Conservation (phyloP, 2,797 vertebrate genomes). For the Scarus forsteni region DNA sequence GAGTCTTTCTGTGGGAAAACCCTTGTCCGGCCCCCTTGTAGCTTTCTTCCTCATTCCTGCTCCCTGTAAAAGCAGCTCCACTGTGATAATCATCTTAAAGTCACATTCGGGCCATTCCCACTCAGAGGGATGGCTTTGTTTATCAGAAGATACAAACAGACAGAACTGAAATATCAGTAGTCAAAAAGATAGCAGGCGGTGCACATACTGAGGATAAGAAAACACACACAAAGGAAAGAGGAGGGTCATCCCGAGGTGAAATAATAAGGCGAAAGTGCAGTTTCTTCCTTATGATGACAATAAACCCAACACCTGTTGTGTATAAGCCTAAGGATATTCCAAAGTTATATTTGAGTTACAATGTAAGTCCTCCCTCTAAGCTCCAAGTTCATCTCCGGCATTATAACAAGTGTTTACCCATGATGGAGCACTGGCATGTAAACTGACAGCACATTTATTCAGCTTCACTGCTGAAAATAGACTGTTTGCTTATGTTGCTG, state of each 20-base stretch:
- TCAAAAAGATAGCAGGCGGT: background rate
- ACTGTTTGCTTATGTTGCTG: constrained; percentile 37
- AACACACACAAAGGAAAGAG: constrained; percentile 5
- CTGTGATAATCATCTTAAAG: constrained; percentile 65
- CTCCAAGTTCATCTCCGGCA: background rate
- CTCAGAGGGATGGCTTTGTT: constrained; percentile 66
- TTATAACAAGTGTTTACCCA: constrained; percentile 30
- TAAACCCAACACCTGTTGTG: constrained; percentile 2
- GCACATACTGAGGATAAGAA: constrained; percentile 10
- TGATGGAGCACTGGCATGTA: constrained; percentile 29
- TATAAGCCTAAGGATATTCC: background rate
- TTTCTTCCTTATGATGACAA: background rate
- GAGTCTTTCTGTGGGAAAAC: constrained; percentile 63
- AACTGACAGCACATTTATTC: constrained; percentile 41
- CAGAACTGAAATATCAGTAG: constrained; percentile 11
- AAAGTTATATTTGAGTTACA: background rate
- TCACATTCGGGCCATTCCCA: constrained; percentile 42
- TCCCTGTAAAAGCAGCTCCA: constrained; percentile 37
- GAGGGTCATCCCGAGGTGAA: constrained; percentile 15
- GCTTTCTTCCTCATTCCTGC: constrained; percentile 74
- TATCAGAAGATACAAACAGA: constrained; percentile 56
- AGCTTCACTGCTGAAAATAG: constrained; percentile 42
- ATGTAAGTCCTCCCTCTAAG: constrained; percentile 1
- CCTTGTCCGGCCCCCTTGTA: constrained; percentile 48
- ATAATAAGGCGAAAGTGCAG: constrained; percentile 20